Evolutionary conservation across 2,888 invertebrate genomes (phyloP).

Genomic region (Digitonthophagus gazella): DNA sequence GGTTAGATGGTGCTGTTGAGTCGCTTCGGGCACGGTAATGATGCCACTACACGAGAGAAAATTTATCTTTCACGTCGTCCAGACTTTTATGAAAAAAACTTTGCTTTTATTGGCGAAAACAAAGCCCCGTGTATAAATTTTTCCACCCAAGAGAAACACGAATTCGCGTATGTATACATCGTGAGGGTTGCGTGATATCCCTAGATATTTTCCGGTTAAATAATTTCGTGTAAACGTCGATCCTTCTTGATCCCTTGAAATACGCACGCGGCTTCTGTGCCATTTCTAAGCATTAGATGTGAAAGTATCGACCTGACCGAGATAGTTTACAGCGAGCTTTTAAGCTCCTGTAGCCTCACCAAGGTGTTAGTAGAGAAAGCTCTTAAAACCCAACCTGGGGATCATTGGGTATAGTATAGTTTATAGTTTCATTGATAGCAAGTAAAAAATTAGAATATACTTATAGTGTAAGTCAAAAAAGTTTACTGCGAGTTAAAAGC

Average conservation of each 20-base stretch:
- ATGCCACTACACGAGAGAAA: background rate
- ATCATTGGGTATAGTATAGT: background rate
- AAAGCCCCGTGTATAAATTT: background rate
- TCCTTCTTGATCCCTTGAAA: background rate
- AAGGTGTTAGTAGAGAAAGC: background rate
- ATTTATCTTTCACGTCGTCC: constrained; percentile 1
- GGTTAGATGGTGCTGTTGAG: background rate
- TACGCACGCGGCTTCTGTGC: background rate
- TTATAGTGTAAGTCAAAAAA: no score
- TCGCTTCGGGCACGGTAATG: background rate
- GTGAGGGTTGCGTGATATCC: background rate
- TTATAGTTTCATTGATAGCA: background rate
- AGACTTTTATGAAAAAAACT: background rate
- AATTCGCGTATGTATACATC: background rate
- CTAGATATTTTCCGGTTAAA: constrained; percentile 2
- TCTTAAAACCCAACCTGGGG: background rate
- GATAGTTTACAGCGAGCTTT: background rate
- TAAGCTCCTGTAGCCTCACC: background rate
- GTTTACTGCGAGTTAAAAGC: no score
- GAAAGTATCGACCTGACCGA: background rate
- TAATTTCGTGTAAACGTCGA: background rate
- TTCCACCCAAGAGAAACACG: background rate
- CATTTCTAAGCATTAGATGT: background rate
- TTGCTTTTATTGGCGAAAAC: constrained; percentile 4
- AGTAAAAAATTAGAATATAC: no score